Percentiles rank a stretch among this genome's conserved stretches.
phyloP scores from a whole-genome alignment of 1,140 invertebrate species.

The Bombyx mandarina region DNA sequence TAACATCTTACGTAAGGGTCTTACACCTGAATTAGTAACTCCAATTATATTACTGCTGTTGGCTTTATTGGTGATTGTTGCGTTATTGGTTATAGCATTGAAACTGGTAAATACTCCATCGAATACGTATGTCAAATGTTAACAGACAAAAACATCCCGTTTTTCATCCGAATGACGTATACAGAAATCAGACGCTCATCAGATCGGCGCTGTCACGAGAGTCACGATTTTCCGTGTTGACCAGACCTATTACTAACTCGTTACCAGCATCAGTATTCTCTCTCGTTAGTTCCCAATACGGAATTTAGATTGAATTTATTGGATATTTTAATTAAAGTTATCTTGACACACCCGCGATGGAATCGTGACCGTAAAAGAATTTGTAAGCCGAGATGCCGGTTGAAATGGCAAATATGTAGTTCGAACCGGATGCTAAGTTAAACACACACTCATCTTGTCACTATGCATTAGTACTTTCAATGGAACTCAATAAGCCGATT shows the following conservation, averaged over 20 bases:
- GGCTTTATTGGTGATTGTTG: background rate
- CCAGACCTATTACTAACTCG: slow-evolving; percentile 11
- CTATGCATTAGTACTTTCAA: too few relatives aligned
- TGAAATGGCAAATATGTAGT: too few relatives aligned
- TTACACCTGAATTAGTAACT: too few relatives aligned
- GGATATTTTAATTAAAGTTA: slow-evolving; percentile 10
- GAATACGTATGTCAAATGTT: too few relatives aligned
- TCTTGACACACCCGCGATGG: background rate
- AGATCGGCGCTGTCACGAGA: slow-evolving; percentile 23
- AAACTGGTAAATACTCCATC: background rate
- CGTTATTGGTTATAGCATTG: background rate
- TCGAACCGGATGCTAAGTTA: too few relatives aligned
- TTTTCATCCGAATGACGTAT: slow-evolving; percentile 9
- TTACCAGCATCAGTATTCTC: slow-evolving; percentile 7
- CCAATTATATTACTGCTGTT: background rate
- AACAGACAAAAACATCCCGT: too few relatives aligned
- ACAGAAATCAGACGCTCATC: slow-evolving; percentile 4
- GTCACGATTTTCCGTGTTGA: slow-evolving; percentile 21
- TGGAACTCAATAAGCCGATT: too few relatives aligned
- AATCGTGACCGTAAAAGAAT: slow-evolving; percentile 9
- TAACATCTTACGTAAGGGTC: too few relatives aligned
- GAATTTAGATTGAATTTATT: slow-evolving; percentile 10
- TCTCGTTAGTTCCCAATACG: slow-evolving; percentile 15
- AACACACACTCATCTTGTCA: too few relatives aligned
- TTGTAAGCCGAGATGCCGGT: background rate